A percentile compares a stretch with the other conserved stretches of the same genome.
These are phyloP conservation scores for Melitaea athalia DNA, from an alignment of 2,888 invertebrate genomes.

Conservation along the genomic window DNA sequence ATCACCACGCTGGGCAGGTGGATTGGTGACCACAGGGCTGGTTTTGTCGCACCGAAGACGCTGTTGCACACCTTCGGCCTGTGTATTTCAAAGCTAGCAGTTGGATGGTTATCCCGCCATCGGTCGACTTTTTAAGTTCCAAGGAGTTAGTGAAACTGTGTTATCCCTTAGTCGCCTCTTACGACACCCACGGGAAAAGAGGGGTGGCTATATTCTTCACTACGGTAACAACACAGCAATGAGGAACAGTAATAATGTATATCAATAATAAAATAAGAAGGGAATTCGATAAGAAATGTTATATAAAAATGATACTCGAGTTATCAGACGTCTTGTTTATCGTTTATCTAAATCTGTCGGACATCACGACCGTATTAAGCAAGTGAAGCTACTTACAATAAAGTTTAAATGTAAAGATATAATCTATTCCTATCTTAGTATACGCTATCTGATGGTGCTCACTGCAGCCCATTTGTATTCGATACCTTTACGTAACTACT, in stretches of 20 bases:
- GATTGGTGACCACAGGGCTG: too few species aligned
- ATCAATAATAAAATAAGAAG: neutral
- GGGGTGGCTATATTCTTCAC: too few species aligned
- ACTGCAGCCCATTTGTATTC: conserved; percentile 38
- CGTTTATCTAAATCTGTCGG: conserved; percentile 33
- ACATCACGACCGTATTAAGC: conserved; percentile 38
- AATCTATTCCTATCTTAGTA: conserved; percentile 33
- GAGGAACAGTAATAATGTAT: neutral
- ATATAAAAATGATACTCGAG: conserved; percentile 15
- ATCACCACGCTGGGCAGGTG: too few species aligned
- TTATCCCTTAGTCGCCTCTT: too few species aligned
- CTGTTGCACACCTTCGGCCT: too few species aligned
- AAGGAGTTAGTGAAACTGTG: too few species aligned
- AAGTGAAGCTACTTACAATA: conserved; percentile 40
- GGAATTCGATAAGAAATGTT: conserved; percentile 5
- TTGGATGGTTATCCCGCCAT: too few species aligned
- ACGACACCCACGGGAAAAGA: too few species aligned
- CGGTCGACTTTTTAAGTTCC: too few species aligned
- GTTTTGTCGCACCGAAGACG: too few species aligned
- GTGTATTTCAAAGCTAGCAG: too few species aligned
- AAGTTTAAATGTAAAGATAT: conserved; percentile 38
- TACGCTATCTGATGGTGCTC: conserved; percentile 35
- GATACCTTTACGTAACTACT: conserved; percentile 47
- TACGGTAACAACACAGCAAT: too few species aligned
- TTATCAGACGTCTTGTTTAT: conserved; percentile 33